Evolutionary conservation across 2,113 vertebrate species (phyloP), one percentile per base, ranked within the genome.

Genomic region (Oncorhynchus masou): DNA sequence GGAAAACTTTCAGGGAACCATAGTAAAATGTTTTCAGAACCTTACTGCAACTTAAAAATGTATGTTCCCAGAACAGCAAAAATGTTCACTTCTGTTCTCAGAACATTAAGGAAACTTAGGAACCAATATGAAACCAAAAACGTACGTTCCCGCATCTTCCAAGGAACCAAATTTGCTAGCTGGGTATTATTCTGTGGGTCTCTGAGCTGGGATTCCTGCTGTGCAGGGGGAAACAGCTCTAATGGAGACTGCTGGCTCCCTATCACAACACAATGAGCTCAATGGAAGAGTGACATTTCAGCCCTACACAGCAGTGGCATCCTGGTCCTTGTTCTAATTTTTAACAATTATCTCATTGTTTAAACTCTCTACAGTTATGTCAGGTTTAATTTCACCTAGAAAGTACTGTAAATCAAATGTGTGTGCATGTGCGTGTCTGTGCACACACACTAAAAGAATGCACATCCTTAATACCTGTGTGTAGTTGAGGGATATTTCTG

Each of bases 401-500:
- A 54, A 54, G 51, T 54, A 19, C 51, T 54, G 51, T 6, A 54
- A 25, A 3, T 24, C 6, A 29, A 19, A 16, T 62, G 59, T 22
- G 59, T 62, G 2, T 48, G 60, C 13, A 24, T 74, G 39, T 45
- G 39, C 9, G 31, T 34, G 8, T 45, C 39, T 45, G 9, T 45
- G 29, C 64, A 54, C 49, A 54, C 13, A 57, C 22, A 16, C 8
- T 45, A 45, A 22, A 62, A 45, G 8, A 45, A 45, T 45, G 9
- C 9, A 45, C 9, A n/a, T 24, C 8, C 59, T 16, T 62, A n/a
- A 62, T 88, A 91, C 90, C 90, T 91, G 91, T 19, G 79, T 84
- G 86, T 68, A 90, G 80, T 89, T 90, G 83, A 88, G 88, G 34
- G 88, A 91, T 76, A 93, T 92, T 79, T 93, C 88, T 1, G 91